Conservation (phyloP, 2,113 vertebrate species). For the Puma concolor region DNA sequence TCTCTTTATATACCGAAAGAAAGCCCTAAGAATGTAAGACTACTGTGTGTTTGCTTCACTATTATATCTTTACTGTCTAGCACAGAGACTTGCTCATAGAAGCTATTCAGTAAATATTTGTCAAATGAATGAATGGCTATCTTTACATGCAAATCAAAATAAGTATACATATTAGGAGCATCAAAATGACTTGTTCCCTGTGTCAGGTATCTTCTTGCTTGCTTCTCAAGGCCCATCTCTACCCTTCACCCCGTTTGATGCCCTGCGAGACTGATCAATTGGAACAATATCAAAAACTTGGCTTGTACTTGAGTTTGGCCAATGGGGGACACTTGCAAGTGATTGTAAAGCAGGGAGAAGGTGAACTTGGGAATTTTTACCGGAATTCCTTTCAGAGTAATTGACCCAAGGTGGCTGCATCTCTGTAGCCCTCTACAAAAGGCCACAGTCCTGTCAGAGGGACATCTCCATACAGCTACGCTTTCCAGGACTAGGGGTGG, state of each 20-base stretch:
- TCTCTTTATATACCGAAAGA: not conserved
- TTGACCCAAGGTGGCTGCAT: not conserved
- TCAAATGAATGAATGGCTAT: not conserved
- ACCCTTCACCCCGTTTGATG: not conserved
- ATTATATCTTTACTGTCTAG: not conserved
- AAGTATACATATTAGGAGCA: not conserved
- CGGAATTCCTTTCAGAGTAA: not conserved
- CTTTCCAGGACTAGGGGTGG: not conserved
- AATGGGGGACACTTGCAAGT: not conserved
- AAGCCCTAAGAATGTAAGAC: not conserved
- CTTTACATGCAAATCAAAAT: not conserved
- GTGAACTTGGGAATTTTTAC: not conserved
- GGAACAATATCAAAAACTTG: not conserved
- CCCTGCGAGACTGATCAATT: not conserved
- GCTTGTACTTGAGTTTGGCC: not conserved
- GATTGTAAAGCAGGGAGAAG: not conserved
- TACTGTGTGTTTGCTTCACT: not conserved
- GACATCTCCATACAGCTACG: not conserved
- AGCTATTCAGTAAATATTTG: not conserved
- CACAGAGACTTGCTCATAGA: not conserved
- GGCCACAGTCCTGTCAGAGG: not conserved
- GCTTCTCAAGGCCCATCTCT: not conserved
- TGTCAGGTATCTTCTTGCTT: not conserved
- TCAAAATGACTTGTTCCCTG: not conserved
- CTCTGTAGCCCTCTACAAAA: not conserved